Conservation (phyloP, 2,888 invertebrate species). For the Nomada ferruginata region DNA sequence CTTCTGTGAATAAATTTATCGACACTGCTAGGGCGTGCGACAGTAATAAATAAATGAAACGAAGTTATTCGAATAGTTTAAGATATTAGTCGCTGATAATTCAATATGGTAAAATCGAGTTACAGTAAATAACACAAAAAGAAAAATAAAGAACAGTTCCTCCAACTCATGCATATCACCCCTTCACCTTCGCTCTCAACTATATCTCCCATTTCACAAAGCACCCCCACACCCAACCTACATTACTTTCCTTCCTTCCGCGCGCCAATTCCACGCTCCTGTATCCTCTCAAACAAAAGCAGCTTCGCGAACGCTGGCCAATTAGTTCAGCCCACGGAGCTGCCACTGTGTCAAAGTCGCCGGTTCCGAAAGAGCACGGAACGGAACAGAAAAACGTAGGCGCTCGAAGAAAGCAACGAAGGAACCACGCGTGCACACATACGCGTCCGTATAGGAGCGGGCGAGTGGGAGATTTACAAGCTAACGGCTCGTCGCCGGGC, state of each 20-base stretch:
- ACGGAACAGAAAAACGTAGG: slow-evolving; percentile 27
- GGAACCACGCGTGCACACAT: slow-evolving; percentile 9
- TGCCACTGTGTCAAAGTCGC: slow-evolving; percentile 32
- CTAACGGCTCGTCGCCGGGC: slow-evolving; percentile 62
- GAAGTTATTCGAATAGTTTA: no score
- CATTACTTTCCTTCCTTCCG: neutral
- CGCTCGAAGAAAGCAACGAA: slow-evolving; percentile 14
- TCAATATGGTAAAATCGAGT: no score
- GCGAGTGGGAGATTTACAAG: slow-evolving; percentile 63
- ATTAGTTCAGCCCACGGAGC: slow-evolving; percentile 36
- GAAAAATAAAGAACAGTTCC: no score
- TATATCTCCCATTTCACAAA: neutral
- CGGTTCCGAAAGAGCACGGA: neutral
- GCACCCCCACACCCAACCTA: neutral
- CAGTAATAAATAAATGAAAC: no score
- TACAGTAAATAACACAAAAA: no score
- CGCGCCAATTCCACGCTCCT: slow-evolving; percentile 12
- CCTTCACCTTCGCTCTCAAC: neutral
- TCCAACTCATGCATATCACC: no score
- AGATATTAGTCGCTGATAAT: no score
- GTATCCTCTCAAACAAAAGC: slow-evolving; percentile 8
- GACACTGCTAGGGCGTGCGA: no score
- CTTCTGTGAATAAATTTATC: no score
- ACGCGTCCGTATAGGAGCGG: slow-evolving; percentile 1
- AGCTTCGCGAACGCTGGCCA: slow-evolving; percentile 14